Conservation (phyloP, 1,140 invertebrate genomes). For the Dryas iulia region DNA sequence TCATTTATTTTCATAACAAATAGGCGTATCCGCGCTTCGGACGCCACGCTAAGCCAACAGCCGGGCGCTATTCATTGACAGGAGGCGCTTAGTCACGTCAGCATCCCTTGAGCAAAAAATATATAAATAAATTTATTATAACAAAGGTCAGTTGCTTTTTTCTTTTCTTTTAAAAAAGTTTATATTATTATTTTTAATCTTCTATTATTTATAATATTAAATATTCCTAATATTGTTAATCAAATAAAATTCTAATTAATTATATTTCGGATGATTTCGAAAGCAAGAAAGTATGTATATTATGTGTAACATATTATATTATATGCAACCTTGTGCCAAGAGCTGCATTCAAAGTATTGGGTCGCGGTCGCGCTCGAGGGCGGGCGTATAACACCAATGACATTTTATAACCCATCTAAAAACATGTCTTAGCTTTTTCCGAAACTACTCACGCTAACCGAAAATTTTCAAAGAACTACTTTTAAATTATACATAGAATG, state of each 20-base stretch:
- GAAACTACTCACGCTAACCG: not conserved
- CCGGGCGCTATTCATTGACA: not conserved
- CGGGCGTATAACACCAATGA: conserved; percentile 22
- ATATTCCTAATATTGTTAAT: too few relatives aligned
- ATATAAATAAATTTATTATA: not conserved
- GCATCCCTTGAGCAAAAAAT: not conserved
- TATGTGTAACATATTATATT: not conserved
- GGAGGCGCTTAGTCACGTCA: not conserved
- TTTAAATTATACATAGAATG: not conserved
- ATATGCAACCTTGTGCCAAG: conserved; percentile 21
- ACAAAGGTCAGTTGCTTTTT: not conserved
- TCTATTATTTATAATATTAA: too few relatives aligned
- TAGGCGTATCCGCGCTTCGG: not conserved
- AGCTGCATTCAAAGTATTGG: conserved; percentile 23
- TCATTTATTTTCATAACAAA: not conserved
- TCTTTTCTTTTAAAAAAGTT: too few relatives aligned
- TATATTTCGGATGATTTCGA: too few relatives aligned
- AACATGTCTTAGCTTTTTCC: not conserved
- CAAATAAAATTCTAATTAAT: too few relatives aligned
- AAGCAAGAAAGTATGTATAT: not conserved
- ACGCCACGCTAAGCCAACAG: not conserved
- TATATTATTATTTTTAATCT: too few relatives aligned
- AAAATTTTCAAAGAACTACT: not conserved
- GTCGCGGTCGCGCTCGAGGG: conserved; percentile 21
- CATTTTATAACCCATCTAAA: conserved; percentile 18